These are phyloP conservation scores for Micromesistius poutassou DNA, from an alignment of 2,797 vertebrate genomes.

Conservation along the genomic window DNA sequence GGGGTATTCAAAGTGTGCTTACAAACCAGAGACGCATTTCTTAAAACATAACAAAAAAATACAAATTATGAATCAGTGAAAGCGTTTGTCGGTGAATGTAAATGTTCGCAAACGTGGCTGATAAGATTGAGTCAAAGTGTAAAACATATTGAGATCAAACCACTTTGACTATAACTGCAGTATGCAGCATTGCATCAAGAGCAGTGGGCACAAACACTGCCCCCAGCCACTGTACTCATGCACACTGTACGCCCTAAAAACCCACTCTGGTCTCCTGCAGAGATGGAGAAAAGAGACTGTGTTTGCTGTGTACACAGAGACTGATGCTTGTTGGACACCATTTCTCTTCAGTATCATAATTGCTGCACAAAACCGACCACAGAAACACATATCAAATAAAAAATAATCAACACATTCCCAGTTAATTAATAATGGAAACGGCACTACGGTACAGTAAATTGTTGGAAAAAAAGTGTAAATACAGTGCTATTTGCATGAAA, in stretches of 20 bases:
- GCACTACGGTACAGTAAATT: neutral
- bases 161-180: neutral
- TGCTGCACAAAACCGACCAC: neutral
- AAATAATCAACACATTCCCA: neutral
- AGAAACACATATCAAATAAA: neutral
- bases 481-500: neutral
- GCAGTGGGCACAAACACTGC: neutral
- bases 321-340: neutral
- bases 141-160: neutral
- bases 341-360: neutral
- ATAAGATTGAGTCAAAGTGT: neutral
- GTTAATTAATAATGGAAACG: neutral
- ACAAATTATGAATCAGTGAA: neutral
- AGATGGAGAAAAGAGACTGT: neutral
- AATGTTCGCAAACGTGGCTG: neutral
- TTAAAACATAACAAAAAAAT: neutral
- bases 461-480: neutral
- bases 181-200: neutral
- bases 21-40: neutral
- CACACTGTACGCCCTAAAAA: neutral
- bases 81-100: neutral
- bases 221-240: neutral
- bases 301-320: neutral
- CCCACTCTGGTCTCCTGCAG: neutral
- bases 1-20: neutral